These are phyloP conservation scores for Hartigia nigra DNA, from an alignment of 2,888 invertebrate genomes.

Conservation along the genomic window DNA sequence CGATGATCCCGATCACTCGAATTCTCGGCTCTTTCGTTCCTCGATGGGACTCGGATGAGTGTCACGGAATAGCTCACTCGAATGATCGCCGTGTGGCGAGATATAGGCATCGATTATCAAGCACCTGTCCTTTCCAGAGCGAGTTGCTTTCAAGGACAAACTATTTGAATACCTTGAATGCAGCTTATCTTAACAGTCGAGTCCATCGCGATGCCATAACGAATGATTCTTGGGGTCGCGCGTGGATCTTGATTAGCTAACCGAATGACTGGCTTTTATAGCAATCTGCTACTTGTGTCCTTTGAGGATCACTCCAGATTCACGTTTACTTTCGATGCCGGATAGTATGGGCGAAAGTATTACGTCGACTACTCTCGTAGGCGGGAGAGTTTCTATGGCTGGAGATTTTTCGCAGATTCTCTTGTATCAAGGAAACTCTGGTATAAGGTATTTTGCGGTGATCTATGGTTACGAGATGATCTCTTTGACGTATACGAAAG, in stretches of 20 bases:
- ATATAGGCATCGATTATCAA: not conserved
- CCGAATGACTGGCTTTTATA: not conserved
- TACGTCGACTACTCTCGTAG: not conserved
- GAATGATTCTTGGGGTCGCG: not conserved
- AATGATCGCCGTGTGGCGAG: not conserved
- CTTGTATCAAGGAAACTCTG: not conserved
- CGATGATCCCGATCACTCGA: conserved; percentile 2
- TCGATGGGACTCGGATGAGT: not conserved
- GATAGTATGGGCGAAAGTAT: too few species aligned
- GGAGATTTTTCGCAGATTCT: not conserved
- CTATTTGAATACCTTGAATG: not conserved
- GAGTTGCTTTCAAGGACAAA: not conserved
- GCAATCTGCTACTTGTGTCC: not conserved
- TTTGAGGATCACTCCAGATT: not conserved
- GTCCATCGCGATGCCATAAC: not conserved
- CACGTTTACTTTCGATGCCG: too few species aligned
- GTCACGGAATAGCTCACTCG: not conserved
- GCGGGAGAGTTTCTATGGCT: not conserved
- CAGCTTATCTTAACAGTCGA: not conserved
- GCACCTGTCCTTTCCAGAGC: conserved; percentile 3
- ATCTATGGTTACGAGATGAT: too few species aligned
- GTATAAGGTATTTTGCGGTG: too few species aligned
- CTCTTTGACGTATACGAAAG: too few species aligned
- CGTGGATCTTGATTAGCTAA: not conserved
- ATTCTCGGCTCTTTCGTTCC: not conserved